phyloP scores from a whole-genome alignment of 2,797 vertebrate species.

The Acropternis orthonyx region DNA sequence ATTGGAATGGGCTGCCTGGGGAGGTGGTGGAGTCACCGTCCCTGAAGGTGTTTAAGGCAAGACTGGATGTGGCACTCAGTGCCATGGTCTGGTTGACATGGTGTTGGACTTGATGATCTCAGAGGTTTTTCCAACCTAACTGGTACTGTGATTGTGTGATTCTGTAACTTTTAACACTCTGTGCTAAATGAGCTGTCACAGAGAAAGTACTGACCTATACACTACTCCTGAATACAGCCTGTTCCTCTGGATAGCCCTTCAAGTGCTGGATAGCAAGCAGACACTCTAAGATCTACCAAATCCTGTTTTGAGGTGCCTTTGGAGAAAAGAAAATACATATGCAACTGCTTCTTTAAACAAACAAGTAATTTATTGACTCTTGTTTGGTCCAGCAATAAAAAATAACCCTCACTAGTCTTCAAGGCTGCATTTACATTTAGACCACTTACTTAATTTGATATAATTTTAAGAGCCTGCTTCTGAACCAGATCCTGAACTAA shows the following conservation, averaged over 20 bases:
- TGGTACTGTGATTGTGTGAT: neutral
- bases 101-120: neutral
- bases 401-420: neutral
- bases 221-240: neutral
- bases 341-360: neutral
- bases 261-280: neutral
- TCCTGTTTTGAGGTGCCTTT: neutral
- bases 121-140: neutral
- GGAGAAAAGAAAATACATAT: neutral
- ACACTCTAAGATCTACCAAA: neutral
- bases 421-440: neutral
- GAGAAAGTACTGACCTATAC: neutral
- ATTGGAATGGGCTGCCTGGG: neutral
- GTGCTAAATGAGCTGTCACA: neutral
- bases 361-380: neutral
- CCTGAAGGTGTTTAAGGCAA: neutral
- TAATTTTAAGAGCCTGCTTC: neutral
- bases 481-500: neutral
- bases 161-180: neutral
- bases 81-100: too few relatives aligned
- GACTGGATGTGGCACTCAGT: neutral
- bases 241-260: neutral
- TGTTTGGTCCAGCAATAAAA: neutral
- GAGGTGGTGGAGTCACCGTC: neutral
- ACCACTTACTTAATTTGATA: neutral